phyloP scores from a whole-genome alignment of 2,888 invertebrate genomes.

The Seira ritae region DNA sequence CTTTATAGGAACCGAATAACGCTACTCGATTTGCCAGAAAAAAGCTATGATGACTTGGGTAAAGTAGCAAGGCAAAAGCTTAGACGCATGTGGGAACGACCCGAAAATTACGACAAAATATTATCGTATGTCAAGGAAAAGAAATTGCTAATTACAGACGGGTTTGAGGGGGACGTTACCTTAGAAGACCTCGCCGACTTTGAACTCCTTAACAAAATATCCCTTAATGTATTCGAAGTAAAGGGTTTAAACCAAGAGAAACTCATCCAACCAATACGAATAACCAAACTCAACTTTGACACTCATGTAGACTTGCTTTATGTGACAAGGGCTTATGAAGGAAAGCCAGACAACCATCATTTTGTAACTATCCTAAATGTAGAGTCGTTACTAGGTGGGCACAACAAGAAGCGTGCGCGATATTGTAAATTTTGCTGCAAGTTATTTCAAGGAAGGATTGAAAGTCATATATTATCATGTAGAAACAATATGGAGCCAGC shows the following conservation, averaged over 20 bases:
- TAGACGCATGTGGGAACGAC: not conserved
- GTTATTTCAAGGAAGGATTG: not conserved
- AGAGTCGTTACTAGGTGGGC: not conserved
- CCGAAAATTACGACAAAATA: not conserved
- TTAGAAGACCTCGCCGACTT: not conserved
- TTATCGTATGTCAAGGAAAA: not conserved
- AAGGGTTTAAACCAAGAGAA: not conserved
- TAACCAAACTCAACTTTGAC: not conserved
- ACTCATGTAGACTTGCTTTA: not conserved
- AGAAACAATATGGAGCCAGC: not conserved
- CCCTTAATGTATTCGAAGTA: not conserved
- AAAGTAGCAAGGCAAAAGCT: not conserved
- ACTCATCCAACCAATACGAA: not conserved
- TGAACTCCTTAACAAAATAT: not conserved
- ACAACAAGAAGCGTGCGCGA: not conserved
- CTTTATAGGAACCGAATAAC: not conserved
- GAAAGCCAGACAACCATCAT: not conserved
- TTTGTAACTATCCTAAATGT: not conserved
- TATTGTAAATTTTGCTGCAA: not conserved
- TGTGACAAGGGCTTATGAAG: not conserved
- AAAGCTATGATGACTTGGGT: not conserved
- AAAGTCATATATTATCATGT: not conserved
- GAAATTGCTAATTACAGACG: not conserved
- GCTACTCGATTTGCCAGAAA: not conserved
- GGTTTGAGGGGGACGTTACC: not conserved